Conservation (phyloP, 2,113 vertebrate genomes). For the Strigops habroptila region DNA sequence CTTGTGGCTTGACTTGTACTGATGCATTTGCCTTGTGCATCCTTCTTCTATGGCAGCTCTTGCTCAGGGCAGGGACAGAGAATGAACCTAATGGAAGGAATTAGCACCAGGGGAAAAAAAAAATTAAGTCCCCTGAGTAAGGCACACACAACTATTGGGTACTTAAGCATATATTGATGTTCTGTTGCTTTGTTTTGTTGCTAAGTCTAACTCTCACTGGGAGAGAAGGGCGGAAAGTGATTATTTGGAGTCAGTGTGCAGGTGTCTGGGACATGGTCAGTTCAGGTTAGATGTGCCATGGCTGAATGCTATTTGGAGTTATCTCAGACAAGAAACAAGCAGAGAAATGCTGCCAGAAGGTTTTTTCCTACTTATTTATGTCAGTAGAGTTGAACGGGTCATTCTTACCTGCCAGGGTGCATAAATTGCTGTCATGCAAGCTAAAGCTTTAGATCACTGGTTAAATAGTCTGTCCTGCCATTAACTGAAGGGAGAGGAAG, state of each 20-base stretch:
- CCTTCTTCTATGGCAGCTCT: not conserved
- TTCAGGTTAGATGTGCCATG: not conserved
- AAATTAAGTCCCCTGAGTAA: not conserved
- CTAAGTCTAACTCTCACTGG: not conserved
- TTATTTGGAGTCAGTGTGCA: not conserved
- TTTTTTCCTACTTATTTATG: conserved; percentile 21
- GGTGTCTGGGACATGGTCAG: not conserved
- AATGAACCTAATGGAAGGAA: not conserved
- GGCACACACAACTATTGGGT: not conserved
- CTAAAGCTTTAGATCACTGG: not conserved
- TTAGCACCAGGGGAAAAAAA: not conserved
- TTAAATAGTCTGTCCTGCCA: not conserved
- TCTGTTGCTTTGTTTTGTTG: not conserved
- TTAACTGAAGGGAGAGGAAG: not conserved
- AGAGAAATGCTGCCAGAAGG: not conserved
- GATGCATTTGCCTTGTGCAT: not conserved
- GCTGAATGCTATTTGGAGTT: not conserved
- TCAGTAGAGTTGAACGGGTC: conserved; percentile 10
- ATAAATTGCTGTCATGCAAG: conserved; percentile 21
- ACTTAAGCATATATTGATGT: not conserved
- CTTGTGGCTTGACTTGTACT: not conserved
- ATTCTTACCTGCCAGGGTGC: conserved; percentile 17
- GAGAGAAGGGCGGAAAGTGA: not conserved
- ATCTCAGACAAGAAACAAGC: not conserved
- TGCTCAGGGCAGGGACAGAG: not conserved